Conservation (phyloP, 2,797 vertebrate species). For the Myiotriccus ornatus region DNA sequence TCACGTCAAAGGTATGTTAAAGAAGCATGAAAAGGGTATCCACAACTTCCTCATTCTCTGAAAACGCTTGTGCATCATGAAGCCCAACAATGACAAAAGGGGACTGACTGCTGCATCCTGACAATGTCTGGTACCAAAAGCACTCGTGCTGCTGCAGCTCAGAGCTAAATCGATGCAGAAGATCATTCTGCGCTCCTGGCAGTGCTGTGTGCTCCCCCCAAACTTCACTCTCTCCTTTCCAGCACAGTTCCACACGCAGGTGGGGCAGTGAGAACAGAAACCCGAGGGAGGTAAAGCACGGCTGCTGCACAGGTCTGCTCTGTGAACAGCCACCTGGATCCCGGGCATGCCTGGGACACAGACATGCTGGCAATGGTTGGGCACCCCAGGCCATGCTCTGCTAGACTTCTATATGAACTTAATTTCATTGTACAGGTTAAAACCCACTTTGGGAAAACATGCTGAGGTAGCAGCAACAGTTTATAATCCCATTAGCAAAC, state of each 20-base stretch:
- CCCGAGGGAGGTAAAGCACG: neutral
- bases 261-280: neutral
- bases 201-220: neutral
- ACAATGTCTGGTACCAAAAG: neutral
- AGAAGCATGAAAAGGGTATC: neutral
- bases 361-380: rapidly evolving
- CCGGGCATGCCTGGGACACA: rapidly evolving
- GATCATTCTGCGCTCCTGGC: neutral
- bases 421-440: neutral
- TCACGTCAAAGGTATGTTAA: neutral
- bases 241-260: neutral
- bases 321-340: neutral
- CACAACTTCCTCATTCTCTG: neutral
- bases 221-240: neutral
- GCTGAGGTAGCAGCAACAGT: neutral
- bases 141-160: neutral
- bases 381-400: neutral
- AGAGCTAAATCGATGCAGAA: neutral
- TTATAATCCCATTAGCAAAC: neutral
- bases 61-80: neutral
- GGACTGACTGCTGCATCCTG: neutral
- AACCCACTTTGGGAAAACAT: neutral
- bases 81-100: neutral
- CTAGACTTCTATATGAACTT: neutral
- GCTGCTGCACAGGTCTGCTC: neutral